A percentile compares a stretch with the other conserved stretches of the same genome.
Evolutionary conservation across 1,140 invertebrate genomes (phyloP).

Genomic region (Drosophila albomicans): DNA sequence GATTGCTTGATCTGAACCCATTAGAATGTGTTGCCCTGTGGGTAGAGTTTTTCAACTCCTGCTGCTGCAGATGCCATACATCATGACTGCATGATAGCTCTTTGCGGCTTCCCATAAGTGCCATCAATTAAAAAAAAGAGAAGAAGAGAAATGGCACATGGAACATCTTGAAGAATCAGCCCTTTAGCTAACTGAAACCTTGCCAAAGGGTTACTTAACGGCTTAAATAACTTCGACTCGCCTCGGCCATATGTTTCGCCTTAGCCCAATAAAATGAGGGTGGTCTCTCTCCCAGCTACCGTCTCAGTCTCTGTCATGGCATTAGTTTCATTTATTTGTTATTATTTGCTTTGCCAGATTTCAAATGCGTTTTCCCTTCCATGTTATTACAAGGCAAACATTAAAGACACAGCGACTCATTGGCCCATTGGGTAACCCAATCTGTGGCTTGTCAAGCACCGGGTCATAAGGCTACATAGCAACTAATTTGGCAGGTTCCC

Average conservation of each 20-base stretch:
- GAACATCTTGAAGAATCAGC: constrained; percentile 13
- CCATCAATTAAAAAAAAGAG: constrained; percentile 64
- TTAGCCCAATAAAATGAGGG: constrained; percentile 49
- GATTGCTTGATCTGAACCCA: constrained; percentile 10
- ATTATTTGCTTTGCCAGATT: constrained; percentile 78
- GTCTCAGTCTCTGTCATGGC: constrained; percentile 34
- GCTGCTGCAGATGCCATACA: constrained; percentile 68
- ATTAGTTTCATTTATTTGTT: constrained; percentile 77
- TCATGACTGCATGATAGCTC: constrained; percentile 21
- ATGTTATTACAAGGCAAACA: constrained; percentile 54
- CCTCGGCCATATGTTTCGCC: constrained; percentile 63
- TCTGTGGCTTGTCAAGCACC: constrained; percentile 72
- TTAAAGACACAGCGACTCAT: constrained; percentile 60
- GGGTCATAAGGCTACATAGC: constrained; percentile 73
- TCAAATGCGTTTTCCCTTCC: constrained; percentile 50
- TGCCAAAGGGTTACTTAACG: constrained; percentile 74
- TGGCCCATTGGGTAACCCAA: constrained; percentile 67
- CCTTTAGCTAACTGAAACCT: constrained; percentile 31
- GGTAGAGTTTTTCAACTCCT: background rate
- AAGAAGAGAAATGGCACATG: constrained; percentile 59
- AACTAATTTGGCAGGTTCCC: constrained; percentile 73
- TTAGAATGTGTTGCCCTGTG: constrained; percentile 16
- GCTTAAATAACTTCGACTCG: constrained; percentile 39
- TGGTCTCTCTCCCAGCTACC: constrained; percentile 44
- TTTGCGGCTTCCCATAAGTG: constrained; percentile 64